Evolutionary conservation across 2,797 vertebrate species (phyloP), one percentile per base, ranked within the genome.

Genomic region (Hipposideros larvatus): DNA sequence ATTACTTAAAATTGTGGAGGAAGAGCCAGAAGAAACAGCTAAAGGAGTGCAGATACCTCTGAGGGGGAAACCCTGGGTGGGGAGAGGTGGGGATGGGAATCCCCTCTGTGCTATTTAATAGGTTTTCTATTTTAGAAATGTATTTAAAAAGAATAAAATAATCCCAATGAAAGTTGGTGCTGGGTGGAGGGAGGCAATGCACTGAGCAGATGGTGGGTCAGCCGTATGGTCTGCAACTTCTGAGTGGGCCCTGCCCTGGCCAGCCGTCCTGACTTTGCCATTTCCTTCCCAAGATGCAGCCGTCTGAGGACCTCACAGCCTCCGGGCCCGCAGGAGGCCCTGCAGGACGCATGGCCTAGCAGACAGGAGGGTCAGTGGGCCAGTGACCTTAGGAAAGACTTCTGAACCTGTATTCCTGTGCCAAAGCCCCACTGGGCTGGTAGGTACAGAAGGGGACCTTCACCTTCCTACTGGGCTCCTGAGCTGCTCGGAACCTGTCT

Each of bases 241-340:
- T 4, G 34, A 37, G 48, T 8, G 1, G 6, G 18, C 37, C 48
- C 82, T 1, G 1, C 53, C 79, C 63, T 66, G 4, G 43, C 53
- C 74, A 46, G 1, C 18, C 31, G 73, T 4, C 85, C 94, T 98
- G 87, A 98, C 92, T 4, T 37, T 95, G 57, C 82, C 15, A 24
- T 98, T 85, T 96, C 98, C 87, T 97, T 96, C 97, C 97, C 75
- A 97, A 99, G 99, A 96, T 97, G 97, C 98, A 43, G 94, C 98
- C 7, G 98, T 98, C 85, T 99, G 98, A 99, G 11, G 70, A 59
- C 46, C 37, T 31, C 79, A 11, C 37, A 57, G 61, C n/a, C 82
- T 61, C 68, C 48, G 0, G 46, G 90, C 79, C 92, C 70, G 16
- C 86, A 90, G 97, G 84, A 96, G 82, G 87, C 97, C n/a, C 82